Evolutionary conservation across 2,113 vertebrate genomes (phyloP).

Genomic region (Panthera uncia): DNA sequence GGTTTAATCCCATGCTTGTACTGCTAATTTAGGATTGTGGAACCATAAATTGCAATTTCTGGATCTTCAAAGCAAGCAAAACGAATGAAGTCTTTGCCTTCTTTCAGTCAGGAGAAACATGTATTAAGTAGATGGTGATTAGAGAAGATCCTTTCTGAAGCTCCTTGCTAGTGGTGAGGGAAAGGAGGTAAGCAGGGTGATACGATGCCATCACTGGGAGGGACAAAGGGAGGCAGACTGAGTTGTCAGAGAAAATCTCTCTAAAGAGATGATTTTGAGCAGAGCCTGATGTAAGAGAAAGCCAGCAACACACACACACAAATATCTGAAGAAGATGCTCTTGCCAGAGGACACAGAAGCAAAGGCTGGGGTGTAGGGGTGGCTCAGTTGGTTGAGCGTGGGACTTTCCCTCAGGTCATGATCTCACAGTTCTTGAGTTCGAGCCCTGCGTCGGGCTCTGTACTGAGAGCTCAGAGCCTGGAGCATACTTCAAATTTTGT

Average conservation of each 20-base stretch:
- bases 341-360: background rate
- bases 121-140: background rate
- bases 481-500: no score
- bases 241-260: background rate
- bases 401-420: no score
- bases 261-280: background rate
- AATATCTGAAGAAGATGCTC: background rate
- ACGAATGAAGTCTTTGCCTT: background rate
- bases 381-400: no score
- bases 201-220: fast-evolving
- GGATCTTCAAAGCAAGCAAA: background rate
- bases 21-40: no score
- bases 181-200: background rate
- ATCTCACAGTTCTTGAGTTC: no score
- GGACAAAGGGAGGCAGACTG: fast-evolving
- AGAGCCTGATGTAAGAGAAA: background rate
- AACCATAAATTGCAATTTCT: background rate
- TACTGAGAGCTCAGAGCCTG: no score
- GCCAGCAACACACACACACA: background rate
- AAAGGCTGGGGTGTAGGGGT: no score
- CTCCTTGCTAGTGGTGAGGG: fast-evolving
- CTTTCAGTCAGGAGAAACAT: background rate
- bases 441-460: no score
- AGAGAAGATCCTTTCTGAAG: background rate
- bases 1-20: background rate